These are phyloP conservation scores for Quadroppia sp. DNA, from an alignment of 2,888 invertebrate species.

Conservation along the genomic window DNA sequence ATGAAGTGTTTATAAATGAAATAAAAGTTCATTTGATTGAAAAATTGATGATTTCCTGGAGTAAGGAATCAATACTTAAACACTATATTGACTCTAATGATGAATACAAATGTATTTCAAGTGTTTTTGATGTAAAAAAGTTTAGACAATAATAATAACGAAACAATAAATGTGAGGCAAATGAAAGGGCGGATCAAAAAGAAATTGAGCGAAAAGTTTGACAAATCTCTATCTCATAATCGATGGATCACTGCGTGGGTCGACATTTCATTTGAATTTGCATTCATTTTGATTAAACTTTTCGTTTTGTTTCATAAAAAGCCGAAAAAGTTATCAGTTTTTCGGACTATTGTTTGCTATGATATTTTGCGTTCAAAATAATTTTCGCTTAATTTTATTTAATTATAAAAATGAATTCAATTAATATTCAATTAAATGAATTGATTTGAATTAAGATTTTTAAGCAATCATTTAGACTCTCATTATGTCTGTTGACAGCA, in stretches of 20 bases:
- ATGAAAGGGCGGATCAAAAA: conserved; percentile 32
- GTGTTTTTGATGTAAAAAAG: background rate
- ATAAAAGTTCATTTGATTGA: too few relatives aligned
- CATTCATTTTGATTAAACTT: background rate
- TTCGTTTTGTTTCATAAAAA: background rate
- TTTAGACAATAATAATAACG: background rate
- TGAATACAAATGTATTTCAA: background rate
- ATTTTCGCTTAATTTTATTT: too few relatives aligned
- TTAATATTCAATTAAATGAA: background rate
- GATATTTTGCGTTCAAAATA: too few relatives aligned
- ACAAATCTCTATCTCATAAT: conserved; percentile 29
- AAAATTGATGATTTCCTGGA: too few relatives aligned
- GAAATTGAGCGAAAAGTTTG: conserved; percentile 21
- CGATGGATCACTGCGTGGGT: conserved; percentile 32
- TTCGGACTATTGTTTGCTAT: background rate
- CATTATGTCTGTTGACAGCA: background rate
- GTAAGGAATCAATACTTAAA: background rate
- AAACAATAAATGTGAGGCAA: background rate
- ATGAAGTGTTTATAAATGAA: too few relatives aligned
- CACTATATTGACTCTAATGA: background rate
- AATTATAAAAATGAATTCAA: background rate
- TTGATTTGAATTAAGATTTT: background rate
- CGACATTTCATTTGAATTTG: conserved; percentile 3
- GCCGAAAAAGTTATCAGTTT: background rate
- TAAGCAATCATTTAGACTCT: background rate